Evolutionary conservation across 2,888 invertebrate species (phyloP).

Genomic region (Melanophora roralis): DNA sequence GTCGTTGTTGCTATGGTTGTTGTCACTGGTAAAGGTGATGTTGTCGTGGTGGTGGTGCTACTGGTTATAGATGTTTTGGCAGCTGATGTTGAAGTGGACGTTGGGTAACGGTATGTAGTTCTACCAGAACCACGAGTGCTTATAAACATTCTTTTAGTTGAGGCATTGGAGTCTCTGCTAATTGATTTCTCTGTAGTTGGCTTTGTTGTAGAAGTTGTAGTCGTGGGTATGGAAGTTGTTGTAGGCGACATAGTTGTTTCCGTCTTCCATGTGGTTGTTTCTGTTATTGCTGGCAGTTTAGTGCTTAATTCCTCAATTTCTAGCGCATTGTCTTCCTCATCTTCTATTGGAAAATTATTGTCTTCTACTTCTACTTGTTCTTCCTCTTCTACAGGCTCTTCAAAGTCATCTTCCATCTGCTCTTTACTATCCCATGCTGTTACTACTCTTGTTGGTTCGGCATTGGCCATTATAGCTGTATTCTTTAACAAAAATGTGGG

Average conservation of each 20-base stretch:
- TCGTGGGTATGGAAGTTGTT: neutral
- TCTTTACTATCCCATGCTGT: constrained; percentile 43
- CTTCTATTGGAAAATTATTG: too few species aligned
- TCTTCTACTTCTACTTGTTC: neutral
- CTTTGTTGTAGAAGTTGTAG: constrained; percentile 3
- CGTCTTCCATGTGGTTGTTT: constrained; percentile 22
- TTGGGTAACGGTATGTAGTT: constrained; percentile 35
- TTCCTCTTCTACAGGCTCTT: neutral
- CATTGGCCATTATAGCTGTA: constrained; percentile 40
- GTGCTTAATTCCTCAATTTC: constrained; percentile 17
- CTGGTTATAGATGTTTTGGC: constrained; percentile 13
- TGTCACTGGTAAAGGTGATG: constrained; percentile 27
- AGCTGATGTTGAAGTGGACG: constrained; percentile 13
- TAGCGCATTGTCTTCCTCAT: constrained; percentile 9
- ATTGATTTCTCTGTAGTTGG: constrained; percentile 22
- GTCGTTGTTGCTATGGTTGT: constrained; percentile 53
- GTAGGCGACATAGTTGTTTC: constrained; percentile 24
- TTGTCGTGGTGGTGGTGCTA: neutral
- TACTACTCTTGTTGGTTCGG: constrained; percentile 32
- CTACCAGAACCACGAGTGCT: constrained; percentile 41
- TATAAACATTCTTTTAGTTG: constrained; percentile 45
- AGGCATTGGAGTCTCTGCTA: neutral
- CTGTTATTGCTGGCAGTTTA: neutral
- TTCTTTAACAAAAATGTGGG: constrained; percentile 68
- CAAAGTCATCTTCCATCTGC: neutral